Conservation (phyloP, 2,113 vertebrate genomes). For the Arizona elegans region DNA sequence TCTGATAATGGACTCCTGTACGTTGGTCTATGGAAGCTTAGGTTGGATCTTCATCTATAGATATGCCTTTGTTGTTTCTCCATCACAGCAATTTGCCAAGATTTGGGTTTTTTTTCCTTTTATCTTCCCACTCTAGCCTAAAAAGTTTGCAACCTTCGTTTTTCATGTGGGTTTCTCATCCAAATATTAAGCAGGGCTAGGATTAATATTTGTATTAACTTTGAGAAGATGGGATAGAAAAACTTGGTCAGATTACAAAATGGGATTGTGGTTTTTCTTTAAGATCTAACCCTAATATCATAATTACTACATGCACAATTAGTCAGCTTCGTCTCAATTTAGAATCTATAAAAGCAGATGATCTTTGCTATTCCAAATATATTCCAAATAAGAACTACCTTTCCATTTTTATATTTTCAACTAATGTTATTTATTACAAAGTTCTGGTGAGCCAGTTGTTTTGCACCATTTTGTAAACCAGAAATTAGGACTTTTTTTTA, state of each 20-base stretch:
- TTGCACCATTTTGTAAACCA: not conserved
- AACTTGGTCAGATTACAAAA: not conserved
- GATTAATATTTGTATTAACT: not conserved
- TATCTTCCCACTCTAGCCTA: not conserved
- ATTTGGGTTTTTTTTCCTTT: not conserved
- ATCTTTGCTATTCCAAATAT: not conserved
- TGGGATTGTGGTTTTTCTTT: not conserved
- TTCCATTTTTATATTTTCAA: not conserved
- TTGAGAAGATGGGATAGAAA: not conserved
- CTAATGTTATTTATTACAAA: not conserved
- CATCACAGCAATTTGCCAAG: not conserved
- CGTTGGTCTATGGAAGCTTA: not conserved
- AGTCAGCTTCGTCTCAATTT: not conserved
- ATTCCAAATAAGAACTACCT: not conserved
- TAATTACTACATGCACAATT: not conserved
- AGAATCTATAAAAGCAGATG: not conserved
- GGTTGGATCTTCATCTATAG: not conserved
- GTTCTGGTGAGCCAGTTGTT: not conserved
- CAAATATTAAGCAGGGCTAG: not conserved
- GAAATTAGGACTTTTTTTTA: not conserved
- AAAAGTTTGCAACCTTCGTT: not conserved
- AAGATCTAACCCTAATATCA: not conserved
- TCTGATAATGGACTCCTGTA: not conserved
- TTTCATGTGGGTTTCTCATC: not conserved
- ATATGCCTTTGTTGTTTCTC: not conserved